These are phyloP conservation scores for Drosophila fulvimacula DNA, from an alignment of 2,888 invertebrate species.

Conservation along the genomic window DNA sequence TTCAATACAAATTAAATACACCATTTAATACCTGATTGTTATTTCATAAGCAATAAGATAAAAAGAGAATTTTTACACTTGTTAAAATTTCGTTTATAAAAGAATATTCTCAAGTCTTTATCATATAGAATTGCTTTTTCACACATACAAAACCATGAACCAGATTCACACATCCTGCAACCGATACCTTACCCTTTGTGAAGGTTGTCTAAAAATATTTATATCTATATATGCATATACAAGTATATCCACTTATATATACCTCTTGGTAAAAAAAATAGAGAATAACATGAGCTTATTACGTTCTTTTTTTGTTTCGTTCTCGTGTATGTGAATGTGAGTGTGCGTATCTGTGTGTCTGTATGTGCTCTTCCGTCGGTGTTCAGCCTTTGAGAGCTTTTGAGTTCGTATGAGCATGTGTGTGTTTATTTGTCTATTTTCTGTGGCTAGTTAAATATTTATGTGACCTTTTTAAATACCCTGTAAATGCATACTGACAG, in stretches of 20 bases:
- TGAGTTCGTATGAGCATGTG: background rate
- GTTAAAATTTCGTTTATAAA: background rate
- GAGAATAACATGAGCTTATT: slow-evolving; percentile 41
- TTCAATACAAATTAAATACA: background rate
- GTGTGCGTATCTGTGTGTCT: slow-evolving; percentile 5
- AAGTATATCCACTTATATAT: slow-evolving; percentile 27
- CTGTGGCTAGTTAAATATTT: slow-evolving; percentile 55
- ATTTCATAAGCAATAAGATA: background rate
- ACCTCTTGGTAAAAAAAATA: slow-evolving; percentile 13
- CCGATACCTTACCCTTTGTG: slow-evolving; percentile 10
- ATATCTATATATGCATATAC: background rate
- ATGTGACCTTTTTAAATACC: slow-evolving; percentile 38
- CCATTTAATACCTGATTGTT: background rate
- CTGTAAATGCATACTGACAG: background rate
- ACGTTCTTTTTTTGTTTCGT: slow-evolving; percentile 36
- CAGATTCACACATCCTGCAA: slow-evolving; percentile 15
- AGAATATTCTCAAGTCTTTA: background rate
- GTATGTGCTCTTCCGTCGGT: background rate
- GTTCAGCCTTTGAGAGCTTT: background rate
- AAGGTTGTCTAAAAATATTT: slow-evolving; percentile 31
- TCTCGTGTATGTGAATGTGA: slow-evolving; percentile 2
- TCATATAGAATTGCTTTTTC: too few species aligned
- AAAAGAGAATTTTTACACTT: too few species aligned
- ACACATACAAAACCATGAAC: slow-evolving; percentile 2
- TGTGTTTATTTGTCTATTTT: slow-evolving; percentile 38